Evolutionary conservation across 2,797 vertebrate species (phyloP), one percentile per base, ranked within the genome.

Genomic region (Poecilia picta): DNA sequence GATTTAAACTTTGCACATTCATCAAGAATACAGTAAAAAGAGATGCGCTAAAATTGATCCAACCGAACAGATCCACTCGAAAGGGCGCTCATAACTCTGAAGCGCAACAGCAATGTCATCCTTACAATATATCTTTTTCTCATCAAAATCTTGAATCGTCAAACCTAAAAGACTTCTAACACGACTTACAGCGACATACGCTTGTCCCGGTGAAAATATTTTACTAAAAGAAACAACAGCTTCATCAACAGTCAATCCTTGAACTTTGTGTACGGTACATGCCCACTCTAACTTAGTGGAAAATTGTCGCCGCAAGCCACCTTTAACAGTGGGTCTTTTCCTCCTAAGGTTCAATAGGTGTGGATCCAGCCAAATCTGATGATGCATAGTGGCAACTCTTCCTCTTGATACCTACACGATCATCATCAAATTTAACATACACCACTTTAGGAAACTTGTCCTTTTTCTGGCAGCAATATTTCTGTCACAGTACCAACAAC

Each of bases 261-360:
- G 76, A 5, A 57, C 76, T 45, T 57, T 77, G 3, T 77, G 49
- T 4, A 36, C n/a, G 1, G 74, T 75, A 7, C 28, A 33, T 2
- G 57, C 62, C 0, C 62, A 68, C 0, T 51, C 68, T 1, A 78
- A 39, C 46, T n/a, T 78, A 78, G 76, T n/a, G 68, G 76, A 78
- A 78, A 78, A n/a, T 1, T 71, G 66, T 1, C 0, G 5, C 0
- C 2, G 1, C 49, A 46, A 8, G 28, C 76, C 68, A 59, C 68
- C 8, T 47, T 78, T 72, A 13, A 8, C 10, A 10, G 76, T n/a
- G 3, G 47, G 51, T 15, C 28, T 16, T n/a, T 72, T n/a, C 68
- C n/a, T 55, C 76, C 20, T 78, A 28, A 4, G 76, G 41, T 66
- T 28, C 33, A 76, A 68, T 68, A 2, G 18, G 11, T 49, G 59